Percentiles rank a stretch among this genome's conserved stretches.
These are phyloP conservation scores for Beris morrisii DNA, from an alignment of 2,888 invertebrate species.

Conservation along the genomic window DNA sequence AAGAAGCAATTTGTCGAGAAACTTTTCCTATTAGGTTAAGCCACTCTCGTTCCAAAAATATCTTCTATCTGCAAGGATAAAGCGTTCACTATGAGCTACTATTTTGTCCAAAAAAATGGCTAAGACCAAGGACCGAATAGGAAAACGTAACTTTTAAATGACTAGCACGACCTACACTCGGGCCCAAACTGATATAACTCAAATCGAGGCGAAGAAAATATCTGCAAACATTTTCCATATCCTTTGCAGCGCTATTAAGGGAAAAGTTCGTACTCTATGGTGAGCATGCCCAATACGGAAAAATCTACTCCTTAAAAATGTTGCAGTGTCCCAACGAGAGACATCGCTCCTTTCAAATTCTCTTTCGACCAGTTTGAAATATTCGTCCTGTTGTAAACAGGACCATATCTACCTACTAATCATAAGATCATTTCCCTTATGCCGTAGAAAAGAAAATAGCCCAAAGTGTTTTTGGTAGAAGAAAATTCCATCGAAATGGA, in stretches of 20 bases:
- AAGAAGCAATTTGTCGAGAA: constrained; percentile 34
- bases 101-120: not conserved
- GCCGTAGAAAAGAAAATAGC: no score
- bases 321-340: no score
- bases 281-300: constrained; percentile 15
- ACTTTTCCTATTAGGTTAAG: constrained; percentile 38
- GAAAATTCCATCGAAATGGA: no score
- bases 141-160: no score
- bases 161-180: not conserved
- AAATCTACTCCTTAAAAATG: not conserved
- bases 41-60: constrained; percentile 8
- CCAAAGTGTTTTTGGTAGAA: no score
- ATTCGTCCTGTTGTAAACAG: no score
- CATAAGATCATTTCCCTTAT: no score
- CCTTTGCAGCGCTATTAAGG: not conserved
- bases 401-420: no score
- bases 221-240: not conserved
- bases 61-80: not conserved
- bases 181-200: constrained; percentile 7
- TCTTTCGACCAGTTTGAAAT: not conserved
- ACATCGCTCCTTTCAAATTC: not conserved
- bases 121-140: not conserved
- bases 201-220: not conserved
- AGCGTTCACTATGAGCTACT: not conserved
- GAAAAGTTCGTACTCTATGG: constrained; percentile 2